Base-by-base conservation (phyloP, 2,113 vertebrate species). In the Xiphorhynchus elegans region DNA sequence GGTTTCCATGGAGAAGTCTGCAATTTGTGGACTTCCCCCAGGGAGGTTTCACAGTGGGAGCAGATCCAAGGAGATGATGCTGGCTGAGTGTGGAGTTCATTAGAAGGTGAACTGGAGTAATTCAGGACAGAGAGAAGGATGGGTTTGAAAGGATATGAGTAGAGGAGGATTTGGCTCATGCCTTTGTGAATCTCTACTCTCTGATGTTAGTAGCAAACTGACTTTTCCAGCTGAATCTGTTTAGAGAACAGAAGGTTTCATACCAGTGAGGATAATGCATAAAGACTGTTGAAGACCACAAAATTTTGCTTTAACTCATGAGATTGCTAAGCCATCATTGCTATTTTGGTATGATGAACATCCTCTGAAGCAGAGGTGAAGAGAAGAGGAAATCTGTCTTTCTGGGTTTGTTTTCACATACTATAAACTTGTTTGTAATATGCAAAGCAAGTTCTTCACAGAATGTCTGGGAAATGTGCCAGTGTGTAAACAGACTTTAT, bases 341-440 rank as follows among this genome's bases (percentile, higher is more conserved):
- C 16, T 83, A 2, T 72, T 82, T 82, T 68, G 26, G 13, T 63
- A 26, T 7, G 1, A 11, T 40, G 25, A n/a, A 84, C 11, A 39
- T 63, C 35, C 37, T 82, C 23, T 76, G 66, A 77, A 75, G 26
- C 39, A 81, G 21, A 39, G 18, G 31, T 67, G 59, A 88, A 96
- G 21, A 80, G 39, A 84, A 87, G 40, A 80, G 58, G 37, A 75
- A 78, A 67, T 89, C 4, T 40, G 7, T 40, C 55, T 80, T 80
- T 84, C 37, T 90, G 26, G 4, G 60, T 90, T 80, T 79, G 28
- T 84, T 93, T 90, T 77, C 35, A 47, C 8, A 59, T 70, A 84
- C 40, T 78, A 0, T 81, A 56, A 74, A 77, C 18, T 82, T 87
- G 39, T 74, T 87, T 37, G 23, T 87, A 81, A 59, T 59, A 70